These are phyloP conservation scores for Caenorhabditis panamensis DNA, from an alignment of 2,888 invertebrate genomes.

Conservation along the genomic window DNA sequence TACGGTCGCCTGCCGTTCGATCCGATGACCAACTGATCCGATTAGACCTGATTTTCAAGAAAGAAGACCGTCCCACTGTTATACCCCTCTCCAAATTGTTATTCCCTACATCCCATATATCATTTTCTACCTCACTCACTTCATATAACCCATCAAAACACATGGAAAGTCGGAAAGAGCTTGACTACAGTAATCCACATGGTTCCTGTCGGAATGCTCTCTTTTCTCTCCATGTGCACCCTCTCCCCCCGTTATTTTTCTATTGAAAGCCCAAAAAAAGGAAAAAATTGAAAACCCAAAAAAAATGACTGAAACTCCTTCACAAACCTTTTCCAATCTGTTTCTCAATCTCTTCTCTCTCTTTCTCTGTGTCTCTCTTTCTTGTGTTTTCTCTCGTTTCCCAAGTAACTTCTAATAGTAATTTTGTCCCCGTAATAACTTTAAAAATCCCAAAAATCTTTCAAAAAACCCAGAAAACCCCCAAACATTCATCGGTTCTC, in stretches of 20 bases:
- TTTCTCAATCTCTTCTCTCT: conserved; percentile 5
- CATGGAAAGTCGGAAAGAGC: not conserved
- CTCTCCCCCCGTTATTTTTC: not conserved
- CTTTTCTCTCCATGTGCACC: not conserved
- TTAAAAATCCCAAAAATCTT: conserved; percentile 42
- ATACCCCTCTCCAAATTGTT: conserved; percentile 9
- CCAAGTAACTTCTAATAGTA: not conserved
- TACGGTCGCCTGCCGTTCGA: conserved; percentile 40
- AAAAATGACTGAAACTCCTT: not conserved
- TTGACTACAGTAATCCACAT: not conserved
- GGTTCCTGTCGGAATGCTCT: not conserved
- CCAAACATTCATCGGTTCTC: conserved; percentile 23
- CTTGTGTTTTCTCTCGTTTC: not conserved
- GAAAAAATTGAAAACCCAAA: conserved; percentile 25
- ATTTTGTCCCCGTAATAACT: conserved; percentile 21
- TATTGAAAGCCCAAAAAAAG: conserved; percentile 20
- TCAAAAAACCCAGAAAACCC: conserved; percentile 14
- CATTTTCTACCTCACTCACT: conserved; percentile 20
- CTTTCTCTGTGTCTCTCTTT: not conserved
- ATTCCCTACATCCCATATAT: not conserved
- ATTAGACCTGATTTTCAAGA: not conserved
- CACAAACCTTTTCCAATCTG: conserved; percentile 24
- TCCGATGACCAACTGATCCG: conserved; percentile 26
- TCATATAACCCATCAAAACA: conserved; percentile 6
- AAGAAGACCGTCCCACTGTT: not conserved